phyloP scores from a whole-genome alignment of 2,113 vertebrate genomes.

The Chaetorhynchus papuensis region DNA sequence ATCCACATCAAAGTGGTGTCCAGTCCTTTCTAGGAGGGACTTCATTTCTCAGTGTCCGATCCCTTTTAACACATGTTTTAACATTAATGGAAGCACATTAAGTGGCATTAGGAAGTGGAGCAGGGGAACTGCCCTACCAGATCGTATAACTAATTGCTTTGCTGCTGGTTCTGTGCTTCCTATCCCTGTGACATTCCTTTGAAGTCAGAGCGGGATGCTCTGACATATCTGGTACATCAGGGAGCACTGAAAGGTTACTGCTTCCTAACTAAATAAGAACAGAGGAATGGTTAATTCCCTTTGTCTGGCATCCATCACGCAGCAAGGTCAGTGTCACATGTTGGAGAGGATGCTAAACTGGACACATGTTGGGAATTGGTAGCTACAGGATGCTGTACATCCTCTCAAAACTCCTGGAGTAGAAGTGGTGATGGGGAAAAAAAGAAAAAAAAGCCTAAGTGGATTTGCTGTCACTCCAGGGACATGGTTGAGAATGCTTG shows the following conservation, averaged over 20 bases:
- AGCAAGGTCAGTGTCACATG: neutral
- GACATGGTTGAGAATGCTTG: neutral
- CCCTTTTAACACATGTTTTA: slow-evolving; percentile 5
- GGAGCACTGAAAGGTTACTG: slow-evolving; percentile 54
- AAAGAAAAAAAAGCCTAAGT: neutral
- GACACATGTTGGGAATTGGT: neutral
- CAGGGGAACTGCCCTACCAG: neutral
- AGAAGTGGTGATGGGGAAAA: neutral
- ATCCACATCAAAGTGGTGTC: neutral
- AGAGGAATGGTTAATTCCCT: slow-evolving; percentile 37
- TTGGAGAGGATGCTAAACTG: neutral
- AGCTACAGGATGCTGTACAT: neutral
- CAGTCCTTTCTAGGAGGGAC: neutral
- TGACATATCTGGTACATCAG: slow-evolving; percentile 50
- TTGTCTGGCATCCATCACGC: slow-evolving; percentile 28
- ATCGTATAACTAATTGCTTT: slow-evolving; percentile 25
- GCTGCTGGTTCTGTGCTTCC: slow-evolving; percentile 38
- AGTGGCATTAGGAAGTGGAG: slow-evolving; percentile 18
- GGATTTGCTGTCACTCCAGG: neutral
- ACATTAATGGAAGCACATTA: slow-evolving; percentile 7
- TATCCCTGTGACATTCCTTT: slow-evolving; percentile 52
- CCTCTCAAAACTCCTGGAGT: neutral
- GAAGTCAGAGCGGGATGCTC: slow-evolving; percentile 43
- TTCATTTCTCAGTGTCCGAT: neutral
- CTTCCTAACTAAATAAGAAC: slow-evolving; percentile 43